Percentiles rank a stretch among this genome's conserved stretches.
Evolutionary conservation across 2,888 invertebrate genomes (phyloP).

Genomic region (Agrotis ipsilon): DNA sequence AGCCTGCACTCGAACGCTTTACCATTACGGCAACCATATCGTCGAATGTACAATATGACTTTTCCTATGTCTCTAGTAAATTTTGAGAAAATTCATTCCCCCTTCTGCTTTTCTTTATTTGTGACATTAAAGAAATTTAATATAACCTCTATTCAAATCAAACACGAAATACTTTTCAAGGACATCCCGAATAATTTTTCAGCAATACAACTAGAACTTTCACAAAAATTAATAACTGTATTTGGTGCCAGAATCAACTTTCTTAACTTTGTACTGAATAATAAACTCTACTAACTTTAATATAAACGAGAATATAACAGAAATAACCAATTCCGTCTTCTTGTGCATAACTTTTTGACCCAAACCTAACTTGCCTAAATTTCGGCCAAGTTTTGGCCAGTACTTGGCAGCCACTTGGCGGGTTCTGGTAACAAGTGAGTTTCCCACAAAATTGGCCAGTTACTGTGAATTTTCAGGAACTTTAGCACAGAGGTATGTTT

Average conservation of each 20-base stretch:
- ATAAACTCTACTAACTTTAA: slow-evolving; percentile 52
- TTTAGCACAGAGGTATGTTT: slow-evolving; percentile 54
- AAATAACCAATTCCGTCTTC: slow-evolving; percentile 62
- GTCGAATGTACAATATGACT: background rate
- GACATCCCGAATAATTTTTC: background rate
- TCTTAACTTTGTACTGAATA: slow-evolving; percentile 32
- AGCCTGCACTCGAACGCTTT: too few species aligned
- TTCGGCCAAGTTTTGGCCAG: slow-evolving; percentile 56
- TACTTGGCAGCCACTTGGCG: slow-evolving; percentile 53
- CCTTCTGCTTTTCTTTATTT: background rate
- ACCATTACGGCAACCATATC: too few species aligned
- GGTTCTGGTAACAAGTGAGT: slow-evolving; percentile 54
- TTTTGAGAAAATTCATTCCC: background rate
- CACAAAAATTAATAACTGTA: slow-evolving; percentile 2
- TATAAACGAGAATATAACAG: slow-evolving; percentile 55
- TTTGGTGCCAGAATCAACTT: slow-evolving; percentile 19
- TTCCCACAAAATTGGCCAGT: slow-evolving; percentile 58
- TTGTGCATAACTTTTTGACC: slow-evolving; percentile 60
- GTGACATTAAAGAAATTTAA: background rate
- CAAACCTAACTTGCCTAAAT: slow-evolving; percentile 52
- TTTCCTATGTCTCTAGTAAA: background rate
- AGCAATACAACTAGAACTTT: slow-evolving; percentile 2
- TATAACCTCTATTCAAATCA: background rate
- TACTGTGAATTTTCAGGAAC: slow-evolving; percentile 63
- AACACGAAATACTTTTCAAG: background rate